These are phyloP conservation scores for Phrynosoma platyrhinos DNA, from an alignment of 2,113 vertebrate genomes.

Conservation along the genomic window DNA sequence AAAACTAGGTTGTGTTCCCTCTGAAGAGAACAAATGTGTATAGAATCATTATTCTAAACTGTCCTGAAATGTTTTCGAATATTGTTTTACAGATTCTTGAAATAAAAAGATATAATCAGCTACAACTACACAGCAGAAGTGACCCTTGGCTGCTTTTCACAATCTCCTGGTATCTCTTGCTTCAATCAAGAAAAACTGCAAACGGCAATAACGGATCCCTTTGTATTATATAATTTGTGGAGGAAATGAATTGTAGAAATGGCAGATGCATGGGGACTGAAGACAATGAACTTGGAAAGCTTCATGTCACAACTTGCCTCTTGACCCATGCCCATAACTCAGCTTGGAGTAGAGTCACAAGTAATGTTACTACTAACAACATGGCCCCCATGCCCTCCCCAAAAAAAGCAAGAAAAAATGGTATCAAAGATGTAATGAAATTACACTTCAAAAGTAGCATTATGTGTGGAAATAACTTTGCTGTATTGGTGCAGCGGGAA, in stretches of 20 bases:
- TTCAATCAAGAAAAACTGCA: neutral
- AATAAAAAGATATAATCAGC: neutral
- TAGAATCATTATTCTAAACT: neutral
- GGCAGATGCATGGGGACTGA: neutral
- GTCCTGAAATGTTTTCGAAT: neutral
- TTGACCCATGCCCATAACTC: neutral
- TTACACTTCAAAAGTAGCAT: too few species aligned
- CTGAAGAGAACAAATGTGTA: neutral
- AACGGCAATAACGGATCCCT: neutral
- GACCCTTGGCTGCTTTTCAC: neutral
- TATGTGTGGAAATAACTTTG: too few species aligned
- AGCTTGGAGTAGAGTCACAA: too few species aligned
- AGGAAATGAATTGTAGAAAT: too few species aligned
- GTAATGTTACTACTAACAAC: too few species aligned
- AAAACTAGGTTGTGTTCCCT: neutral
- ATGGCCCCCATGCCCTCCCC: too few species aligned
- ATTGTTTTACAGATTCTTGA: neutral
- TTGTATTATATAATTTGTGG: neutral
- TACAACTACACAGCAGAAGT: neutral
- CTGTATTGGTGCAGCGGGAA: too few species aligned
- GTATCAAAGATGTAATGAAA: too few species aligned
- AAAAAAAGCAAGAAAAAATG: too few species aligned
- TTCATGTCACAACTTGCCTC: slow-evolving; percentile 5
- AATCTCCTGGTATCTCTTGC: neutral
- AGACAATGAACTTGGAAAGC: neutral